Evolutionary conservation across 2,113 vertebrate species (phyloP).

Genomic region (Copsychus sechellarum): DNA sequence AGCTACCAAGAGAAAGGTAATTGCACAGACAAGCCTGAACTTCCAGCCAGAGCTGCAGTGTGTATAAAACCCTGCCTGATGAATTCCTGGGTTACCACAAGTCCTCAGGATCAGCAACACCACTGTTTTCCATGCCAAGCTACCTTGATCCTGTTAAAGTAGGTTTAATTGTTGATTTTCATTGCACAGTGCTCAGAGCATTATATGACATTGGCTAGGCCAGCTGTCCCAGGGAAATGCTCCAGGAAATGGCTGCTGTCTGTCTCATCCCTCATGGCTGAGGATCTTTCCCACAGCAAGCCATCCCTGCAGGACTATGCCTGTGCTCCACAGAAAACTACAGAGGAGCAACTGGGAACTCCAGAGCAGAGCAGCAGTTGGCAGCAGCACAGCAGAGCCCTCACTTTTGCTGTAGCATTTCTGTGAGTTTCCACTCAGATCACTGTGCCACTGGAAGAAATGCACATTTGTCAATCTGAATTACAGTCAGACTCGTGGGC

Average conservation of each 20-base stretch:
- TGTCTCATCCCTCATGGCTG: not conserved
- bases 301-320: not conserved
- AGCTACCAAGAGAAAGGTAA: not conserved
- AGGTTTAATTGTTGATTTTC: not conserved
- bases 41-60: not conserved
- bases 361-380: not conserved
- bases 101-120: not conserved
- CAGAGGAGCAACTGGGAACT: not conserved
- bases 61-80: not conserved
- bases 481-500: not conserved
- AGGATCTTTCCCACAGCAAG: not conserved
- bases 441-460: not conserved
- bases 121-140: not conserved
- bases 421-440: not conserved
- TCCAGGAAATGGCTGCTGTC: not conserved
- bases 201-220: not conserved
- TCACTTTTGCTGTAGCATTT: not conserved
- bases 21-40: not conserved
- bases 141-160: not conserved
- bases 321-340: fast-evolving
- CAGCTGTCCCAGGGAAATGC: not conserved
- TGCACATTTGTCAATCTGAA: not conserved
- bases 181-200: not conserved
- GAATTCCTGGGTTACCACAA: not conserved
- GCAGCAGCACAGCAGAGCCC: not conserved